phyloP scores from a whole-genome alignment of 2,113 vertebrate species.

The Leucopsar rothschildi region DNA sequence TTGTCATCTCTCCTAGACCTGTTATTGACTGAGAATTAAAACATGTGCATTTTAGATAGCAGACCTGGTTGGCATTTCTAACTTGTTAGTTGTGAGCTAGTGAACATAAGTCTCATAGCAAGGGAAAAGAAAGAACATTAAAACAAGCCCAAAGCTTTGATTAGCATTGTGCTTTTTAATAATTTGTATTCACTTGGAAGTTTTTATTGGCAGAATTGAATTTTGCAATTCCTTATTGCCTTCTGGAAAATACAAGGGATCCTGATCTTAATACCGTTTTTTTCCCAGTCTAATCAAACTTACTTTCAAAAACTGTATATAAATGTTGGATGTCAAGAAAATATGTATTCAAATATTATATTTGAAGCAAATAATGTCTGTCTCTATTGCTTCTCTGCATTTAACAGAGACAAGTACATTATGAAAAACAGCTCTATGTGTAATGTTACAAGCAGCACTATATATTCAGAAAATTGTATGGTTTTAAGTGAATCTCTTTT shows the following conservation, averaged over 20 bases:
- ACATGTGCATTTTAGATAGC: background rate
- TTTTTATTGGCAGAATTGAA: background rate
- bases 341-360: background rate
- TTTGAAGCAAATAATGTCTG: background rate
- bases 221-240: background rate
- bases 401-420: background rate
- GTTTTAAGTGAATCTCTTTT: background rate
- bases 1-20: background rate
- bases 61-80: background rate
- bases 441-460: background rate
- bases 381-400: background rate
- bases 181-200: background rate
- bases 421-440: background rate
- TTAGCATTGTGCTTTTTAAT: background rate
- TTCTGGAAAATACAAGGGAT: background rate
- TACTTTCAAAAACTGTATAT: background rate
- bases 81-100: background rate
- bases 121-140: background rate
- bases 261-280: background rate
- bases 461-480: background rate
- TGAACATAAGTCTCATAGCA: background rate
- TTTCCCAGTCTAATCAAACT: background rate
- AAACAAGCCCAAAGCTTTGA: background rate
- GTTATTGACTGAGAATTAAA: background rate
- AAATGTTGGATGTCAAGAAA: background rate